Evolutionary conservation across 1,140 invertebrate species (phyloP).

Genomic region (Nephila pilipes): DNA sequence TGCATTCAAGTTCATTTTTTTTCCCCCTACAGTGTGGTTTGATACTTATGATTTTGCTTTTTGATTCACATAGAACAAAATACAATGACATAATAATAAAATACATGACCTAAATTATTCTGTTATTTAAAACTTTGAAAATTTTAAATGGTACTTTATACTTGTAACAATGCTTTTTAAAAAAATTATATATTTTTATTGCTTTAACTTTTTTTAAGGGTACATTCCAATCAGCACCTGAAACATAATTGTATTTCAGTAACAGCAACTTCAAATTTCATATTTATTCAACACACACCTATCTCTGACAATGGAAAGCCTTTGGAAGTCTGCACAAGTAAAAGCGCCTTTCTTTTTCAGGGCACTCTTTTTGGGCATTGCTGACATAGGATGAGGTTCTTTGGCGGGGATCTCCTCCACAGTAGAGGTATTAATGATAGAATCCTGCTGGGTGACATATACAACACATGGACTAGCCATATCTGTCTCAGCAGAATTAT

Average conservation of each 20-base stretch:
- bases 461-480: constrained; percentile 47
- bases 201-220: too few species aligned
- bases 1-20: too few species aligned
- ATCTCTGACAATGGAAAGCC: constrained; percentile 51
- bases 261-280: too few species aligned
- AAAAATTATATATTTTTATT: too few species aligned
- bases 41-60: too few species aligned
- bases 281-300: constrained; percentile 34
- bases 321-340: constrained; percentile 66
- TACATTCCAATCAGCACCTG: too few species aligned
- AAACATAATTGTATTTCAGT: too few species aligned
- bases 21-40: too few species aligned
- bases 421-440: constrained; percentile 87
- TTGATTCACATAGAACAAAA: not conserved
- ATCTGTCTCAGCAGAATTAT: not conserved
- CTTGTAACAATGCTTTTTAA: too few species aligned
- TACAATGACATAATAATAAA: not conserved
- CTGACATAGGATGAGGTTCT: constrained; percentile 78
- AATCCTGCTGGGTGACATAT: constrained; percentile 83
- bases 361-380: constrained; percentile 79
- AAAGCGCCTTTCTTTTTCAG: constrained; percentile 78
- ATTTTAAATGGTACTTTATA: not conserved
- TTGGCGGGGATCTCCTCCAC: constrained; percentile 92
- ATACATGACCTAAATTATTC: not conserved
- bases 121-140: not conserved